Base-by-base conservation (phyloP, 2,888 invertebrate genomes). In the Brachypalpus laphriformis region DNA sequence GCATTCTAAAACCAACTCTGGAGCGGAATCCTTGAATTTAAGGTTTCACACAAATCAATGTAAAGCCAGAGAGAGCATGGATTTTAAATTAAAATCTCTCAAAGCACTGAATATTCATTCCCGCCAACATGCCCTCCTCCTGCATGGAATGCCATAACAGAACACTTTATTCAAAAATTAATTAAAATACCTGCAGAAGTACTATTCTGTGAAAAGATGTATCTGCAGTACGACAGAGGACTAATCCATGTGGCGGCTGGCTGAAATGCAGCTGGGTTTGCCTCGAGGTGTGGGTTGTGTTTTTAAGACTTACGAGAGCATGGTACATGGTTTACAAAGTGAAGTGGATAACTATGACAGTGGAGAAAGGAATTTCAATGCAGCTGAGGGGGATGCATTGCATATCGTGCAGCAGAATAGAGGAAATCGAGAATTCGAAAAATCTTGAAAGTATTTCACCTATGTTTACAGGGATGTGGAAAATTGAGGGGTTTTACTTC, bases 141-240 rank as follows among this genome's bases (percentile, higher is more conserved):
- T 56, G 59, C 70, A 66, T 51, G 56, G 65, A 77, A 71, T 59
- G 8, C 40, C 49, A 76, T 51, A 71, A 57, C 65, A 59, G 57
- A 80, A 77, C 40, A 51, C 47, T 82, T 76, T 76, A 51, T 71
- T 57, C 49, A 54, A 63, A 61, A 77, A 68, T 77, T 77, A 82
- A 82, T 82, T 82, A 77, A 82, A 82, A 82, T 72, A 72, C 77
- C 61, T 61, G 40, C 59, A 66, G 57, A 66, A 65, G 65, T 72
- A 49, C 61, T 20, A 40, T 65, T 66, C 37, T 49, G 56, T 82
- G 59, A 54, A 28, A 68, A 77, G 31, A 76, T 66, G 65, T 59
- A 76, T 76, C 81, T 76, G 81, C 76, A 82, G 16, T 65, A 70
- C 57, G 70, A 37, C 76, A 70, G 40, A 63, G 49, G 20, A 54